These are phyloP conservation scores for Agriopis leucophaearia DNA, from an alignment of 2,888 invertebrate species.

Conservation along the genomic window DNA sequence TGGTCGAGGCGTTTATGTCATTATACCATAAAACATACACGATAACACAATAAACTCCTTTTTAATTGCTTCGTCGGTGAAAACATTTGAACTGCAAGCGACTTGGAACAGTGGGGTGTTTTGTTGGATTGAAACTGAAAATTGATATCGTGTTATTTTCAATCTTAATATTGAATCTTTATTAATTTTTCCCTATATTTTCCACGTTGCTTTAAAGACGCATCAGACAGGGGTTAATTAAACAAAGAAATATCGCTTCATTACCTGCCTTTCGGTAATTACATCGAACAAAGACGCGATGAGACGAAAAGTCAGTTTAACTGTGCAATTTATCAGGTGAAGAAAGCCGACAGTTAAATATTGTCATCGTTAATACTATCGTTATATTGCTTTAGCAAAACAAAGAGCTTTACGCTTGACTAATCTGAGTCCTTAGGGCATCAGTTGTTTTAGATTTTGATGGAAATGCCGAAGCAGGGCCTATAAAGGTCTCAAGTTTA, in stretches of 20 bases:
- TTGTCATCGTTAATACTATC: constrained; percentile 78
- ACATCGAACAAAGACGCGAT: constrained; percentile 42
- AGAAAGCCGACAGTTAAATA: constrained; percentile 77
- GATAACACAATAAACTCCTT: no score
- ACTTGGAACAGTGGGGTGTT: background rate
- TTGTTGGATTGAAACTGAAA: background rate
- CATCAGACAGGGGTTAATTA: constrained; percentile 33
- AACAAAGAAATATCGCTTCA: constrained; percentile 41
- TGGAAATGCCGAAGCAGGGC: constrained; percentile 35
- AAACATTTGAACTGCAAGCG: no score
- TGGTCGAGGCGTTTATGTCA: no score
- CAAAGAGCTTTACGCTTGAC: constrained; percentile 75
- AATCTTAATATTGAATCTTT: background rate
- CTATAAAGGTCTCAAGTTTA: constrained; percentile 1
- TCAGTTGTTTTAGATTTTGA: constrained; percentile 73
- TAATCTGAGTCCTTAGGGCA: constrained; percentile 71
- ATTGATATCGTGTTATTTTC: background rate
- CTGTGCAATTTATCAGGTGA: constrained; percentile 68
- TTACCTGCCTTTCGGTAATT: constrained; percentile 46
- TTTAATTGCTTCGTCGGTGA: no score
- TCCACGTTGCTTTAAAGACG: constrained; percentile 6
- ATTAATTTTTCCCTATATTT: constrained; percentile 2
- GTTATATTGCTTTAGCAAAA: constrained; percentile 77
- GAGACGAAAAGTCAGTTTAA: constrained; percentile 63
- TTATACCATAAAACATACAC: no score